Evolutionary conservation across 2,797 vertebrate genomes (phyloP).

Genomic region (Lepilemur septentrionalis): DNA sequence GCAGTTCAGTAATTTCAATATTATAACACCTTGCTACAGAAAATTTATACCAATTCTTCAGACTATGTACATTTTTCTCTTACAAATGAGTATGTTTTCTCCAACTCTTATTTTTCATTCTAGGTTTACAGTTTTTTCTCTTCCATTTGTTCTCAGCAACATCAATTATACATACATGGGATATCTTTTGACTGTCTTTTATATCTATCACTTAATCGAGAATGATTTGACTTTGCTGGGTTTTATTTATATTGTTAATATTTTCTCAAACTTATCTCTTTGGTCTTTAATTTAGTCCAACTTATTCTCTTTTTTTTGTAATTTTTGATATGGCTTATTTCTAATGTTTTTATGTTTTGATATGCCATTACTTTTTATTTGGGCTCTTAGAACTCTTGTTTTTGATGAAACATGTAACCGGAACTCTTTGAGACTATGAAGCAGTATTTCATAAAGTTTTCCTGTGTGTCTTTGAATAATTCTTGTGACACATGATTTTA

Average conservation of each 20-base stretch:
- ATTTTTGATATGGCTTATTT: background rate
- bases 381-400: background rate
- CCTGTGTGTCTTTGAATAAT: background rate
- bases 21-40: background rate
- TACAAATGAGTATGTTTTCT: background rate
- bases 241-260: background rate
- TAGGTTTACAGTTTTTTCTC: background rate
- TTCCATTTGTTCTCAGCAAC: background rate
- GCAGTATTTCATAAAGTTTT: background rate
- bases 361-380: background rate
- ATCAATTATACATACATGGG: background rate
- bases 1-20: background rate
- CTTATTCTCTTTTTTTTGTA: background rate
- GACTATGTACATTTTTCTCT: background rate
- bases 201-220: background rate
- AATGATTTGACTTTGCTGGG: background rate
- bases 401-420: background rate
- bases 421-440: background rate
- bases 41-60: background rate
- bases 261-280: background rate
- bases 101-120: background rate
- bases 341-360: background rate
- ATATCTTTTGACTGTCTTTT: background rate
- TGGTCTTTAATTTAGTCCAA: conserved; percentile 2
- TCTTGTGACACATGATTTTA: background rate